Percentiles rank a stretch among this genome's conserved stretches.
Evolutionary conservation across 1,140 invertebrate genomes (phyloP).

Genomic region (Hyles vespertilio): DNA sequence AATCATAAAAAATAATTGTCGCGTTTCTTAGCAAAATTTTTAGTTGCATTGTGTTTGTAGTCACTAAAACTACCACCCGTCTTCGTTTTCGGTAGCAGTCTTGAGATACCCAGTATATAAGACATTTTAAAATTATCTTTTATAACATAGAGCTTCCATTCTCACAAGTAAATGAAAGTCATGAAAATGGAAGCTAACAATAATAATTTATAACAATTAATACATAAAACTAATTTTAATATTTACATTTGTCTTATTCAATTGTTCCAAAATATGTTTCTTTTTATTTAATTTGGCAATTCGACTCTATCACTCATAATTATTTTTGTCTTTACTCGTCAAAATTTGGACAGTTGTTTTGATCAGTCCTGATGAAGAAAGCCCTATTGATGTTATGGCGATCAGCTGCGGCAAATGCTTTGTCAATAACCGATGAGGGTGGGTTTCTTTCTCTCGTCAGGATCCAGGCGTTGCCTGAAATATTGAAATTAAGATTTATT

Average conservation of each 20-base stretch:
- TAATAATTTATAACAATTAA: not conserved
- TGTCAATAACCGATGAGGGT: constrained; percentile 74
- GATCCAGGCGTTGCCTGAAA: constrained; percentile 82
- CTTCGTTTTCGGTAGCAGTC: too few relatives aligned
- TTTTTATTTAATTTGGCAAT: too few relatives aligned
- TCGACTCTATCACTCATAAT: too few relatives aligned
- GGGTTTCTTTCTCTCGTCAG: constrained; percentile 78
- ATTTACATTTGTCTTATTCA: too few relatives aligned
- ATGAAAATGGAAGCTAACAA: constrained; percentile 24
- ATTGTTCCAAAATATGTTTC: too few relatives aligned
- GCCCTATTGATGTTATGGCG: constrained; percentile 77
- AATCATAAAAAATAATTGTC: too few relatives aligned
- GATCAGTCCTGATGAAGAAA: constrained; percentile 80
- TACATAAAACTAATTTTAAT: too few relatives aligned
- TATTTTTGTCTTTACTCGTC: constrained; percentile 14
- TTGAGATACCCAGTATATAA: too few relatives aligned
- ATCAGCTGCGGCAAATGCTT: constrained; percentile 77
- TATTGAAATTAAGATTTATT: constrained; percentile 10
- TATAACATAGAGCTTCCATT: constrained; percentile 14
- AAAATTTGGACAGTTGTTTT: constrained; percentile 77
- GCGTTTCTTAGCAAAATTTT: too few relatives aligned
- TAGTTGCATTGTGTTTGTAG: too few relatives aligned
- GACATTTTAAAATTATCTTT: not conserved
- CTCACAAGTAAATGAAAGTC: constrained; percentile 25
- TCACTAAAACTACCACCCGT: too few relatives aligned